phyloP scores from a whole-genome alignment of 1,140 invertebrate genomes.

The Apocrypta bakeri region DNA sequence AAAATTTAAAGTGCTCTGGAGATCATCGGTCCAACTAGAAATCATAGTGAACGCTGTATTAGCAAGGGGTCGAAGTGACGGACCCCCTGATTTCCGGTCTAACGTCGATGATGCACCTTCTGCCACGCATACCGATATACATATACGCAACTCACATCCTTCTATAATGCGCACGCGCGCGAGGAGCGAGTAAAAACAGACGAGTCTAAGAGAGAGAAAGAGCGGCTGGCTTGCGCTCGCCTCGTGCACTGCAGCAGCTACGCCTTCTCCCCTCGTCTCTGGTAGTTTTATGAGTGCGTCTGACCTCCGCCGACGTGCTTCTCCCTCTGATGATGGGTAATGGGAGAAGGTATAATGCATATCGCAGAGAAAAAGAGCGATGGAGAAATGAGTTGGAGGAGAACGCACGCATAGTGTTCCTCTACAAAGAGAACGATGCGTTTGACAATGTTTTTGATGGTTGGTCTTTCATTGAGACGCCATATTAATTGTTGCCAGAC shows the following conservation, averaged over 20 bases:
- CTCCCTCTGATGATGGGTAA: constrained; percentile 7
- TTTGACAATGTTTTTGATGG: constrained; percentile 18
- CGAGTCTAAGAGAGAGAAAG: neutral
- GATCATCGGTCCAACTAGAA: neutral
- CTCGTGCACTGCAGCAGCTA: neutral
- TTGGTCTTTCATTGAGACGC: neutral
- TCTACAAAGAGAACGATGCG: constrained; percentile 2
- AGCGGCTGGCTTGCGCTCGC: neutral
- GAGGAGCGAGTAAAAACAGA: neutral
- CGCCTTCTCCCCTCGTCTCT: neutral
- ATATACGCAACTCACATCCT: neutral
- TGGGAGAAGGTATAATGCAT: neutral
- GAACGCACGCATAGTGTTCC: too few relatives aligned
- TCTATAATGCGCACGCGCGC: neutral
- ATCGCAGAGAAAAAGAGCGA: neutral
- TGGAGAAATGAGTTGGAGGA: neutral
- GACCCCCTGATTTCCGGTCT: constrained; percentile 42
- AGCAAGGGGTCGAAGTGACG: neutral
- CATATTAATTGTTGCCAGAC: too few relatives aligned
- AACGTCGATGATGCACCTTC: constrained; percentile 36
- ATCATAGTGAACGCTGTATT: neutral
- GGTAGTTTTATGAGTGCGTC: neutral
- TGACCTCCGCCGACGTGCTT: constrained; percentile 6
- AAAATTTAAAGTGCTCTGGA: too few relatives aligned
- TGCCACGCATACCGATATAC: neutral